Evolutionary conservation across 2,113 vertebrate species (phyloP).

Genomic region (Oceanodroma tethys): DNA sequence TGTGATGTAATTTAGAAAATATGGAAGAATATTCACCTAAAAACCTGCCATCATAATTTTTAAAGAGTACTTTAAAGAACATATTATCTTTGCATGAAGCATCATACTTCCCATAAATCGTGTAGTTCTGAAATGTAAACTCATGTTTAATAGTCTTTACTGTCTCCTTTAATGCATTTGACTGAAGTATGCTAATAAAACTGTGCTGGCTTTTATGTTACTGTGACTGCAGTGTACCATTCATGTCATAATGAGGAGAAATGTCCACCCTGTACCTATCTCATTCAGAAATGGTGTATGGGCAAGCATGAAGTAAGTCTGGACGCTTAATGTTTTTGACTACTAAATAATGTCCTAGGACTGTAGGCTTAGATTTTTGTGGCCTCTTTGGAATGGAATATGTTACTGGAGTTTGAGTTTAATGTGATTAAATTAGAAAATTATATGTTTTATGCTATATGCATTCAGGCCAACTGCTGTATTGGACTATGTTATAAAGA

Average conservation of each 20-base stretch:
- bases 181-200: not conserved
- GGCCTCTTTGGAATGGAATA: not conserved
- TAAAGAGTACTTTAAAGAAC: not conserved
- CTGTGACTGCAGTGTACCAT: conserved; percentile 86
- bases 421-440: not conserved
- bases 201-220: not conserved
- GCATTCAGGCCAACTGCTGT: not conserved
- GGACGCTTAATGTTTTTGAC: not conserved
- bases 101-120: not conserved
- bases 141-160: not conserved
- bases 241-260: conserved; percentile 95
- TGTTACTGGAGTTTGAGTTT: not conserved
- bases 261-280: conserved; percentile 96
- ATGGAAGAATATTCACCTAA: not conserved
- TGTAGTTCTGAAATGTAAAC: not conserved
- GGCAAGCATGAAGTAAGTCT: conserved; percentile 94
- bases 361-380: not conserved
- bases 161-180: not conserved
- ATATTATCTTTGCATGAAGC: not conserved
- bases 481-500: not conserved
- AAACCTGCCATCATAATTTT: not conserved
- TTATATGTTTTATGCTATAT: not conserved
- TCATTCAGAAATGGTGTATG: conserved; percentile 98
- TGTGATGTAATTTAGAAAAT: not conserved
- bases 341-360: not conserved